phyloP scores from a whole-genome alignment of 2,113 vertebrate genomes.

The Ivindomyrus marchei region DNA sequence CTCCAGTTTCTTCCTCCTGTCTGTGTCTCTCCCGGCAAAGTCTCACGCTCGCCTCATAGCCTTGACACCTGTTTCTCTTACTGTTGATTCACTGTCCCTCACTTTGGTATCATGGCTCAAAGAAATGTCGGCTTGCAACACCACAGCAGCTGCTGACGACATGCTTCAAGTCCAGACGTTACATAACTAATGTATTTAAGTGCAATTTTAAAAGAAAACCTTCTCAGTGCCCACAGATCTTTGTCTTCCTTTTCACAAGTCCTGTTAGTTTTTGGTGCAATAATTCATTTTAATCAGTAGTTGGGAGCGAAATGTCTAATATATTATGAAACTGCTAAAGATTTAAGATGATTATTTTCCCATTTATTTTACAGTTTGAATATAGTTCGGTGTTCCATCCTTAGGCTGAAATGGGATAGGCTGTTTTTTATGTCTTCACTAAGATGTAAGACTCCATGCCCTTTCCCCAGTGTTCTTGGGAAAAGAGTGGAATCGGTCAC shows the following conservation, averaged over 20 bases:
- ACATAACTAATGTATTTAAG: not conserved
- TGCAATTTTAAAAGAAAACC: slow-evolving; percentile 16
- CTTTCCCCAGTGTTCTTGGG: not conserved
- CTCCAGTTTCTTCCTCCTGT: too few species aligned
- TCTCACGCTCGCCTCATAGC: not conserved
- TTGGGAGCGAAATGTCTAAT: not conserved
- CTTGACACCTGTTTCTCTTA: not conserved
- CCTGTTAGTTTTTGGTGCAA: slow-evolving; percentile 24
- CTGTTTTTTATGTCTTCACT: not conserved
- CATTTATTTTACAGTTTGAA: slow-evolving; percentile 5
- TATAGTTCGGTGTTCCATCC: slow-evolving; percentile 18
- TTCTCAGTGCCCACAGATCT: not conserved
- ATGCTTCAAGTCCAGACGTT: not conserved
- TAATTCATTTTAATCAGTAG: slow-evolving; percentile 20
- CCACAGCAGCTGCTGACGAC: not conserved
- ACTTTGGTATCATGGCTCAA: not conserved
- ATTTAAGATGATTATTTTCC: slow-evolving; percentile 5
- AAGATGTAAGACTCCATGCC: not conserved
- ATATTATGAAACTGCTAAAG: slow-evolving; percentile 15
- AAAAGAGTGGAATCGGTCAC: not conserved
- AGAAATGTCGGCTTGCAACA: not conserved
- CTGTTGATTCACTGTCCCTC: not conserved
- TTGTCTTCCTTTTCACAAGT: slow-evolving; percentile 8
- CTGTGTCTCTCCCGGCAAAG: not conserved
- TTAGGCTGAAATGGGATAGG: not conserved